Evolutionary conservation across 2,113 vertebrate species (phyloP).

Genomic region (Catagonus wagneri): DNA sequence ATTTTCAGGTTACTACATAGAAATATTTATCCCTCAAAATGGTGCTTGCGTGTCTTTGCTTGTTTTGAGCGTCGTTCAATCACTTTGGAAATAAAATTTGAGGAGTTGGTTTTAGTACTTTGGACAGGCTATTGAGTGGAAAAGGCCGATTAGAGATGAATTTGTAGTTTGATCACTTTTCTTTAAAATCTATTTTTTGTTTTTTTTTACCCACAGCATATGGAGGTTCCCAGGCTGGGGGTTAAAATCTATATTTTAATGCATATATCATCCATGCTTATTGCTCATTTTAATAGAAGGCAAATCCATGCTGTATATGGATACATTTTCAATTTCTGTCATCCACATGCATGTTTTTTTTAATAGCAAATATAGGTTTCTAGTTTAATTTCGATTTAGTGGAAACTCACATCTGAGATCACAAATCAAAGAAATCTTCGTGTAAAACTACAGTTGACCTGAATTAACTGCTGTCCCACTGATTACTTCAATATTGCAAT

Average conservation of each 20-base stretch:
- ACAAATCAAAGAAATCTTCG: background rate
- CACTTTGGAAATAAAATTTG: background rate
- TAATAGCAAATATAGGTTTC: background rate
- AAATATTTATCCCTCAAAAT: constrained; percentile 10
- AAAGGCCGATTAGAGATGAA: background rate
- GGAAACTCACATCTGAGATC: background rate
- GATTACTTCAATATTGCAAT: background rate
- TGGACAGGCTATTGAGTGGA: too few species aligned
- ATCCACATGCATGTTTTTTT: background rate
- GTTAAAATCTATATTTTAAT: background rate
- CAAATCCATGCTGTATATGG: fast-evolving
- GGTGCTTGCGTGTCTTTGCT: background rate
- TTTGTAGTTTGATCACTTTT: background rate
- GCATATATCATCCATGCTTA: fast-evolving
- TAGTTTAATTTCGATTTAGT: background rate
- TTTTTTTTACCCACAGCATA: too few species aligned
- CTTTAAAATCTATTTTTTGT: background rate
- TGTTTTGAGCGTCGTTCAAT: background rate
- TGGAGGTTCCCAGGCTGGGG: too few species aligned
- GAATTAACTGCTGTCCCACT: too few species aligned
- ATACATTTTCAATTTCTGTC: background rate
- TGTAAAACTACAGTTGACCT: fast-evolving
- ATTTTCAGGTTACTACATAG: background rate
- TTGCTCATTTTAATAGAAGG: background rate
- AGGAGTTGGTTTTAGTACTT: background rate